Evolutionary conservation across 2,888 invertebrate species (phyloP).

Genomic region (Hypolimnas misippus): DNA sequence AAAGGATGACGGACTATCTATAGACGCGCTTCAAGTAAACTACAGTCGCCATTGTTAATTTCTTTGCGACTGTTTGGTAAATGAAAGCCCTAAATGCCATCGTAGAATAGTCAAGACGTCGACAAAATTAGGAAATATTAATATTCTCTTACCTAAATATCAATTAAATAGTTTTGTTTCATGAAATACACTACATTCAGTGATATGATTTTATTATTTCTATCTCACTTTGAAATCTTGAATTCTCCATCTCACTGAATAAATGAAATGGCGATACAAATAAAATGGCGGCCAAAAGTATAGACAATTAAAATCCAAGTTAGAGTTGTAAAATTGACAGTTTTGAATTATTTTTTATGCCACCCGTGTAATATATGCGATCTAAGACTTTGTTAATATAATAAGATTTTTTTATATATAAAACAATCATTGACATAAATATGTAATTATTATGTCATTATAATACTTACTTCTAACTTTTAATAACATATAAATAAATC

Average conservation of each 20-base stretch:
- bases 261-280: constrained; percentile 84
- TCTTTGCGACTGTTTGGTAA: constrained; percentile 39
- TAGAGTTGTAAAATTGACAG: not conserved
- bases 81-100: constrained; percentile 19
- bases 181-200: constrained; percentile 39
- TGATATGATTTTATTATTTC: constrained; percentile 68
- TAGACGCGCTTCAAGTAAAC: constrained; percentile 73
- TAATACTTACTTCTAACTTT: too few species aligned
- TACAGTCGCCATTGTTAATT: constrained; percentile 77
- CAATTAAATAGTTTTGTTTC: constrained; percentile 31
- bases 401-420: too few species aligned
- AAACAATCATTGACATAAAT: too few species aligned
- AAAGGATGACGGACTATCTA: constrained; percentile 83
- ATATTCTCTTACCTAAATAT: constrained; percentile 44
- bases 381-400: too few species aligned
- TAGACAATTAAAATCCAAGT: constrained; percentile 23
- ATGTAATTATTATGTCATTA: too few species aligned
- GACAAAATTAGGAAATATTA: constrained; percentile 41
- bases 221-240: constrained; percentile 78
- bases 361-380: too few species aligned
- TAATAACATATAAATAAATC: too few species aligned
- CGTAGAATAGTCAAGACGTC: not conserved
- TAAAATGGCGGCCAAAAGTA: constrained; percentile 70
- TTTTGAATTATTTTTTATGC: not conserved
- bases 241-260: constrained; percentile 81